Evolutionary conservation across 2,888 invertebrate species (phyloP), one percentile per base, ranked within the genome.

Genomic region (Epinotia brunnichana): DNA sequence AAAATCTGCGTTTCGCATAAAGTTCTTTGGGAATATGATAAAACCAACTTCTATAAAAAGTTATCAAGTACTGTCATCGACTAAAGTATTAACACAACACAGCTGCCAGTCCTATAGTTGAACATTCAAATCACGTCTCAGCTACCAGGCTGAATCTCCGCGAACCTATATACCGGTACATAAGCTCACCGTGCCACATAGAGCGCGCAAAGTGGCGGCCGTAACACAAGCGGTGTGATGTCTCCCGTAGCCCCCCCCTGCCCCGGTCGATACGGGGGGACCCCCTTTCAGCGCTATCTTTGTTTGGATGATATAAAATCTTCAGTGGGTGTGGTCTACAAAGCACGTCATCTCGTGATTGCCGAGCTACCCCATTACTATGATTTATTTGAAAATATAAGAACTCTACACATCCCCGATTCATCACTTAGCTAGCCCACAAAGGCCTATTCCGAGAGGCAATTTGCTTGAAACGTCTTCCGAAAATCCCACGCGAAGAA

Each of bases 261-360:
- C 77, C 79, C 75, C 76, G 83, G 81, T 84, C 86, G 80, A 85
- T 84, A 81, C 68, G 74, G 79, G 81, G 78, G 76, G 29, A 41
- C 63, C 72, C 67, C 72, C 72, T 68, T 72, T 68, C 67, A 63
- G 71, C 77, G 76, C 78, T 84, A 84, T 89, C 90, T 89, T 90
- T 90, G 90, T 91, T 91, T 90, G 90, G 86, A 86, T 89, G 86
- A 90, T 88, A 90, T 87, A 89, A 89, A 90, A 89, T 90, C 90
- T 89, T 88, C 79, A 82, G 86, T 82, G 88, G 90, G 90, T 86
- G 90, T 88, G 89, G 88, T 82, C 82, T 78, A 68, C 73, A 74
- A 64, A 76, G 80, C 79, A 75, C 76, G 81, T 82, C 83, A 82
- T 82, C 82, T 81, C 77, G 75, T 78, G 82, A 84, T 82, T 83